Percentiles rank a stretch among this genome's conserved stretches.
phyloP scores from a whole-genome alignment of 2,113 vertebrate genomes.

The Onychorhynchus coronatus region DNA sequence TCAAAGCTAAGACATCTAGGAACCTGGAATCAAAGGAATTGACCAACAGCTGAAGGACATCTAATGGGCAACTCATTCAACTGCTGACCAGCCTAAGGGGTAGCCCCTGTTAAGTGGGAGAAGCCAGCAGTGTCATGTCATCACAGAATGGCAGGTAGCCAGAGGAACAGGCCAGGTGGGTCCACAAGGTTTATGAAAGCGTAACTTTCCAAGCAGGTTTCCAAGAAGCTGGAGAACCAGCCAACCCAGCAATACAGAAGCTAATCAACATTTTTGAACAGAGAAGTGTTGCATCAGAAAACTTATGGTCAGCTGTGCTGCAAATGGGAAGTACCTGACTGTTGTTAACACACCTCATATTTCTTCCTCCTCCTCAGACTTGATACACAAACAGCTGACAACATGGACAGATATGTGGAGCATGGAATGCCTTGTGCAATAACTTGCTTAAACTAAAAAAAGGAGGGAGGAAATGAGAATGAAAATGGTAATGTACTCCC shows the following conservation, averaged over 20 bases:
- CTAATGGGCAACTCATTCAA: not conserved
- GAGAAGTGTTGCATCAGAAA: constrained; percentile 45
- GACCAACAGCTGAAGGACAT: not conserved
- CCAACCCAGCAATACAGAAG: constrained; percentile 34
- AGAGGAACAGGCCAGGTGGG: constrained; percentile 33
- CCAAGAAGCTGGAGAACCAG: constrained; percentile 47
- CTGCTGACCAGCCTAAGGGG: not conserved
- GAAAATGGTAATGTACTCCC: not conserved
- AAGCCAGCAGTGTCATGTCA: not conserved
- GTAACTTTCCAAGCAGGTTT: constrained; percentile 53
- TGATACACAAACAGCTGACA: constrained; percentile 44
- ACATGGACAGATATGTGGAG: constrained; percentile 8
- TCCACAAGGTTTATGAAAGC: not conserved
- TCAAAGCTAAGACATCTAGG: not conserved
- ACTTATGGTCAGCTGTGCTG: not conserved
- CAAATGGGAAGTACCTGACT: constrained; percentile 17
- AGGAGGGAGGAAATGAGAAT: not conserved
- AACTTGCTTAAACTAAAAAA: not conserved
- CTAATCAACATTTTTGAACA: not conserved
- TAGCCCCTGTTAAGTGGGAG: not conserved
- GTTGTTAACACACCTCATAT: not conserved
- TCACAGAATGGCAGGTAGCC: constrained; percentile 3
- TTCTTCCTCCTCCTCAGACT: constrained; percentile 40
- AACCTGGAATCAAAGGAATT: not conserved
- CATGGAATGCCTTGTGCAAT: constrained; percentile 31